Conservation (phyloP, 1,140 invertebrate species). For the Dysdera silvatica region DNA sequence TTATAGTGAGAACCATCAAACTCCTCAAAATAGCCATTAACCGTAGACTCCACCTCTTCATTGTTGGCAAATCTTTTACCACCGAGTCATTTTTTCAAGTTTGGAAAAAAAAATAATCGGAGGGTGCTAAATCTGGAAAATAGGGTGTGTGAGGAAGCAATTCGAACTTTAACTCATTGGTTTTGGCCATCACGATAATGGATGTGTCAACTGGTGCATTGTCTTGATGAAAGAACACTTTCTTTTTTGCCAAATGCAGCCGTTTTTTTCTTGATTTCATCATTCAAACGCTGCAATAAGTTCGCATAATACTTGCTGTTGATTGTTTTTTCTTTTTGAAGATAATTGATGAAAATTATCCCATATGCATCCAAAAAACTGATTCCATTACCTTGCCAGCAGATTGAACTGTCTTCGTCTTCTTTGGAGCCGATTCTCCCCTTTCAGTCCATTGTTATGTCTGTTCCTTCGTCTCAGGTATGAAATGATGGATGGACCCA, state of each 20-base stretch:
- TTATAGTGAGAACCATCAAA: not conserved
- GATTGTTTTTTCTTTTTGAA: not conserved
- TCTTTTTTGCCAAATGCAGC: not conserved
- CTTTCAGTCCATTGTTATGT: too few relatives aligned
- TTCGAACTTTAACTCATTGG: not conserved
- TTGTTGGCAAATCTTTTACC: not conserved
- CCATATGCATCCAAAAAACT: not conserved
- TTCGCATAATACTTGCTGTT: not conserved
- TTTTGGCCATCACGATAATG: not conserved
- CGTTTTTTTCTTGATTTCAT: not conserved
- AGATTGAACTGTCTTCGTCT: too few relatives aligned
- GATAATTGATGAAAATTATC: slow-evolving; percentile 1
- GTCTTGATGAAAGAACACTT: slow-evolving; percentile 5
- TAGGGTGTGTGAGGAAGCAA: slow-evolving; percentile 37
- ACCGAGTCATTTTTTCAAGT: not conserved
- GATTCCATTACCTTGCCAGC: not conserved
- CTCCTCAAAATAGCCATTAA: not conserved
- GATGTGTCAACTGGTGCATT: not conserved
- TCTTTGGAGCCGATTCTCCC: too few relatives aligned
- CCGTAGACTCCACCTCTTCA: not conserved
- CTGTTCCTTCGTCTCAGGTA: too few relatives aligned
- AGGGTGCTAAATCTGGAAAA: slow-evolving; percentile 38
- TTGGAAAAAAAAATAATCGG: slow-evolving; percentile 32
- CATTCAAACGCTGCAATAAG: not conserved
- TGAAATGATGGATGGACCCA: too few relatives aligned